phyloP scores from a whole-genome alignment of 2,888 invertebrate genomes.

The Teleiodes luculella region DNA sequence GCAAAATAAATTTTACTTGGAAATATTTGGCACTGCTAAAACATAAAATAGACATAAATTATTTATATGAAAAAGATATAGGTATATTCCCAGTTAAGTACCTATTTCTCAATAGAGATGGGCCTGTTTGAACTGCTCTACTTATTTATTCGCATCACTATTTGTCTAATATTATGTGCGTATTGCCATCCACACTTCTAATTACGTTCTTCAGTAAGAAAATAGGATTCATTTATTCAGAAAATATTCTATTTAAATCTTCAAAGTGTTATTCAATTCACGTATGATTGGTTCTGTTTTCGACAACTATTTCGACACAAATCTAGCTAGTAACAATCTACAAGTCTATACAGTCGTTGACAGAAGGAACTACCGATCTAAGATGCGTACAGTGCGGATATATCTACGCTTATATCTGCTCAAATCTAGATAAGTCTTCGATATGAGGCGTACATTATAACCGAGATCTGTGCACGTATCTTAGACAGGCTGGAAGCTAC shows the following conservation, averaged over 20 bases:
- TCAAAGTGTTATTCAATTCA: conserved; percentile 60
- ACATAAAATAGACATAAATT: conserved; percentile 31
- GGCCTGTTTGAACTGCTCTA: conserved; percentile 11
- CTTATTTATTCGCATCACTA: conserved; percentile 34
- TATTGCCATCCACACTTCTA: conserved; percentile 65
- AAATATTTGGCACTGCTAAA: conserved; percentile 69
- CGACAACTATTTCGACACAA: conserved; percentile 50
- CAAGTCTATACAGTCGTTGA: conserved; percentile 65
- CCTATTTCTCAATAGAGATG: background rate
- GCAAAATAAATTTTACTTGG: conserved; percentile 31
- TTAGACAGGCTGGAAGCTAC: conserved; percentile 42
- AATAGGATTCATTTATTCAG: conserved; percentile 72
- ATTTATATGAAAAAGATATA: no score
- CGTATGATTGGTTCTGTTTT: conserved; percentile 60
- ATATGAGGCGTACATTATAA: no score
- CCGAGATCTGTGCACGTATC: no score
- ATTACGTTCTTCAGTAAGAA: conserved; percentile 70
- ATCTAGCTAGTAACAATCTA: conserved; percentile 57
- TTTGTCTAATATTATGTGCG: conserved; percentile 62
- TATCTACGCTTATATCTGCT: no score
- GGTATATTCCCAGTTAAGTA: no score
- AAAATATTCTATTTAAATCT: conserved; percentile 65
- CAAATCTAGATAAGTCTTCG: no score
- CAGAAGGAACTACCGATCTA: conserved; percentile 55
- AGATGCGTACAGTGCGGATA: no score